Evolutionary conservation across 92 coral and sea anemone genomes (phyloP), one percentile per base, ranked within the genome.

Genomic region (Umimayanthus chanpuru): DNA sequence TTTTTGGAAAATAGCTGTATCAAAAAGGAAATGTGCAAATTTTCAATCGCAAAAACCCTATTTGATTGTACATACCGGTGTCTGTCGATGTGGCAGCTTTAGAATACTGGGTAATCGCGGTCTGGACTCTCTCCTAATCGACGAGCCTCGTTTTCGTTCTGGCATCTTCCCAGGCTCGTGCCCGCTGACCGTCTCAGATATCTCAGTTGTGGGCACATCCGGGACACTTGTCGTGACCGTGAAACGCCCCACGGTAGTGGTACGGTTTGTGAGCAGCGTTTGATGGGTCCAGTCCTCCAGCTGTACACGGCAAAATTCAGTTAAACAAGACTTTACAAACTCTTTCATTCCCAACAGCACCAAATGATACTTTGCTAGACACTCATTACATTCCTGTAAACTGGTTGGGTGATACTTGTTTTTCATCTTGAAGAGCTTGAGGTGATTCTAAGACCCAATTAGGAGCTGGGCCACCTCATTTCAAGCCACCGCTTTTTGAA

Each of bases 261-360:
- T 92, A 41, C 99, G 91, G 90, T 97, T 94, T 14, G 94, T 91
- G 55, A 97, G 91, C 0, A 97, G 85, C 10, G 99, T 91, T 20
- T 97, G 99, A 20, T 92, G 88, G 1, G 99, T 97, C 99, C 99
- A 97, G 88, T 97, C 99, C 43, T 97, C 99, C 32, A 97, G 95
- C 99, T 97, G 88, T 29, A 88, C n/a, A 49, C 65, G 44, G 14
- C 67, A 26, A 56, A 80, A 50, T 20, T 25, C 23, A 55, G 65
- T 44, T 49, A 12, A n/a, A 47, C 28, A 78, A 47, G n/a, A 2
- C 9, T 47, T 20, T 16, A 3, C 16, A 15, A 5, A 56, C 4
- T 20, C 7, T 20, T 61, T 61, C 26, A 20, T 12, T 18, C 26
- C 8, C 76, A 28, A 26, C 76, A 71, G 76, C 2, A 71, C 4